A percentile compares a stretch with the other conserved stretches of the same genome.
These are phyloP conservation scores for Bettongia penicillata DNA, from an alignment of 2,113 vertebrate species.

Conservation along the genomic window DNA sequence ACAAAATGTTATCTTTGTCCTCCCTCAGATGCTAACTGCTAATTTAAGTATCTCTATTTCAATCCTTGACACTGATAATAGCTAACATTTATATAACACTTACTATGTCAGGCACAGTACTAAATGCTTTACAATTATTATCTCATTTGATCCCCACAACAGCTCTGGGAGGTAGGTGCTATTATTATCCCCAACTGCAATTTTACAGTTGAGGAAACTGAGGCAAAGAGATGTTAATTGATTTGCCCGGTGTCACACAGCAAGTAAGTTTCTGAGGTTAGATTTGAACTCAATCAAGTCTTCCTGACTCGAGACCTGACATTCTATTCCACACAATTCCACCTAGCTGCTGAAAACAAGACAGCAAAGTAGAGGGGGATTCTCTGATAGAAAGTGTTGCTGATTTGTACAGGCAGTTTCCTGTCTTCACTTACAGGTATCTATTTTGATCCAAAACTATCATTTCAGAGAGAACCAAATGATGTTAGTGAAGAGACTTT, in stretches of 20 bases:
- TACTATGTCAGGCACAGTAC: neutral
- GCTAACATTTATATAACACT: neutral
- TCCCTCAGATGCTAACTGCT: neutral
- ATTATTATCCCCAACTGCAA: neutral
- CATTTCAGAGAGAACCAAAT: neutral
- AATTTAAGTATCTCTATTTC: neutral
- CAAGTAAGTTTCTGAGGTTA: neutral
- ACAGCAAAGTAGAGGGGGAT: neutral
- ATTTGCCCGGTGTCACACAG: neutral
- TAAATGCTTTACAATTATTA: neutral
- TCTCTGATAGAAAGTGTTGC: neutral
- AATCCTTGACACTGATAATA: neutral
- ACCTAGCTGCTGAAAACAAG: neutral
- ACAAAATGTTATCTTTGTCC: neutral
- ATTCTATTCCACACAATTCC: neutral
- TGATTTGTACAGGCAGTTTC: neutral
- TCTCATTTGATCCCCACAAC: neutral
- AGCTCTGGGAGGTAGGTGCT: neutral
- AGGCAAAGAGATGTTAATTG: neutral
- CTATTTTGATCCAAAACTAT: neutral
- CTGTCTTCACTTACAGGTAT: neutral
- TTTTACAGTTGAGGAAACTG: neutral
- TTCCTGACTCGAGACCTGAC: neutral
- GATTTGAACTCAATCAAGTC: neutral
- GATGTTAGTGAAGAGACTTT: neutral